Conservation (phyloP, 2,113 vertebrate genomes). For the Laticauda laticaudata region DNA sequence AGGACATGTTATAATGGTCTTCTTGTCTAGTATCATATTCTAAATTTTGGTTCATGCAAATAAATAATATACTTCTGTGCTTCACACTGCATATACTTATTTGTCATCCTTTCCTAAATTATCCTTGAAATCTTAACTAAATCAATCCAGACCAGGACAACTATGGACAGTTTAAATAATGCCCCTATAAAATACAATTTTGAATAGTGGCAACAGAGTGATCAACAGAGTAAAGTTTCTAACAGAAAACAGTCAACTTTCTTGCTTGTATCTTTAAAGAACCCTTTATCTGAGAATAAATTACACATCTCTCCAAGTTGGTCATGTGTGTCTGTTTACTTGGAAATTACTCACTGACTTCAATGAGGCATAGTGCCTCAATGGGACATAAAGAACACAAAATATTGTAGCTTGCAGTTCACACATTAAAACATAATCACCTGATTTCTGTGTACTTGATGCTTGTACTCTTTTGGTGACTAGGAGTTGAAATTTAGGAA, state of each 20-base stretch:
- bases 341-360: background rate
- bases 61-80: background rate
- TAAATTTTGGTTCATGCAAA: background rate
- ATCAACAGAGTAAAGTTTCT: background rate
- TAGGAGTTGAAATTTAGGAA: constrained; percentile 4
- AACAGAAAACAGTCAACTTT: background rate
- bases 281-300: background rate
- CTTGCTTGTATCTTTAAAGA: background rate
- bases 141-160: background rate
- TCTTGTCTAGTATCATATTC: background rate
- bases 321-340: background rate
- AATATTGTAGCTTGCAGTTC: background rate
- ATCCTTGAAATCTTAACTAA: background rate
- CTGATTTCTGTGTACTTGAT: background rate
- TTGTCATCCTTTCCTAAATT: background rate
- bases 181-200: background rate
- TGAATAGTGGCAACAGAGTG: background rate
- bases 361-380: background rate
- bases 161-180: background rate
- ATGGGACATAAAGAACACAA: background rate
- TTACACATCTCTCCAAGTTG: background rate
- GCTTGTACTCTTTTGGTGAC: background rate
- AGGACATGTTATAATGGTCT: background rate
- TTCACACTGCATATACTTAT: background rate
- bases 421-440: background rate